phyloP scores from a whole-genome alignment of 1,140 invertebrate species.

The Drosophila ambigua region DNA sequence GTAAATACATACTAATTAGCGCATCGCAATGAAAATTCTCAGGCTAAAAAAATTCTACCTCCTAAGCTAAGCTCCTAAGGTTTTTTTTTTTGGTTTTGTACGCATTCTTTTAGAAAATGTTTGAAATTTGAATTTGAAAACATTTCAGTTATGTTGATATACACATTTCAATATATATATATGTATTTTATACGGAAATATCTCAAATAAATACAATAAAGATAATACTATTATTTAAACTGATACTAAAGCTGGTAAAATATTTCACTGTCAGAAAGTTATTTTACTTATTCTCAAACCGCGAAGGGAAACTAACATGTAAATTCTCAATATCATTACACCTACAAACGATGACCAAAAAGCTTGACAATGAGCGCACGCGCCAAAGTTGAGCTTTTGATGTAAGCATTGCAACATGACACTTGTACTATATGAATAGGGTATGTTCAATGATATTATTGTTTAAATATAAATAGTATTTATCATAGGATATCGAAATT shows the following conservation, averaged over 20 bases:
- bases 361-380: constrained; percentile 54
- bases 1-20: constrained; percentile 12
- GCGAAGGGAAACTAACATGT: constrained; percentile 57
- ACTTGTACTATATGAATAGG: constrained; percentile 40
- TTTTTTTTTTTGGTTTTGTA: not conserved
- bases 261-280: constrained; percentile 35
- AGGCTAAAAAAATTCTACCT: not conserved
- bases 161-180: constrained; percentile 11
- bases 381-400: constrained; percentile 54
- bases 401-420: constrained; percentile 70
- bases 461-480: too few species aligned
- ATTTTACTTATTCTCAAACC: constrained; percentile 53
- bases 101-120: too few species aligned
- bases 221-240: constrained; percentile 20
- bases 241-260: constrained; percentile 12
- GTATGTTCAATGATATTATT: too few species aligned
- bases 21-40: not conserved
- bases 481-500: too few species aligned
- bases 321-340: constrained; percentile 57
- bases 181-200: not conserved
- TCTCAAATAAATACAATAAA: not conserved
- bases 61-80: not conserved
- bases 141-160: constrained; percentile 38
- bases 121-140: constrained; percentile 24
- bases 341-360: constrained; percentile 60